phyloP scores from a whole-genome alignment of 2,888 invertebrate genomes.

The Antitype chi region DNA sequence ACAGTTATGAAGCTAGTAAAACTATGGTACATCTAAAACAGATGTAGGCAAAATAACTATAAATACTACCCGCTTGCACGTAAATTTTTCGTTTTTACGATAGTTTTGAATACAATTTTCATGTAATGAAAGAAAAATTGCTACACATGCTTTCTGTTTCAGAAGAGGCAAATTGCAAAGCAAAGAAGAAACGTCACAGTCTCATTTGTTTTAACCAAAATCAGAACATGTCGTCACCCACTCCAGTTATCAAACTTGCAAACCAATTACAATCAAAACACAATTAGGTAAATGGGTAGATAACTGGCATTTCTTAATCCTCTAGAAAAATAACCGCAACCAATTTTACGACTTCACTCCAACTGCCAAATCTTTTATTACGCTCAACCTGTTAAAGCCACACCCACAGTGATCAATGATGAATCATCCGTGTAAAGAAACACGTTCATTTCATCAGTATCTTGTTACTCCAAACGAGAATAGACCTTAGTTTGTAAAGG shows the following conservation, averaged over 20 bases:
- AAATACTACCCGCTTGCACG: no score
- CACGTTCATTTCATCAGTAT: conserved; percentile 65
- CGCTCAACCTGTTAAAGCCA: conserved; percentile 33
- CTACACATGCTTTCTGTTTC: not conserved
- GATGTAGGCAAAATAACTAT: not conserved
- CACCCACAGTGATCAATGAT: conserved; percentile 55
- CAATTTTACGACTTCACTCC: not conserved
- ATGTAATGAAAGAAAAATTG: not conserved
- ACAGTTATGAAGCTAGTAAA: not conserved
- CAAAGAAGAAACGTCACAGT: not conserved
- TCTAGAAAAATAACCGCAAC: not conserved
- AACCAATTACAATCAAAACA: conserved; percentile 15
- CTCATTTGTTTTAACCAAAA: not conserved
- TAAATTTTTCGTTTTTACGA: not conserved
- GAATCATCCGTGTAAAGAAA: conserved; percentile 64
- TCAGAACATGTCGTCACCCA: not conserved
- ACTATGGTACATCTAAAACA: not conserved
- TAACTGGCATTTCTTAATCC: not conserved
- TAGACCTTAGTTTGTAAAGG: rapidly evolving
- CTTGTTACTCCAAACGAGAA: conserved; percentile 5
- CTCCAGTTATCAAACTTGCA: not conserved
- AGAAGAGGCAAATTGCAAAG: not conserved
- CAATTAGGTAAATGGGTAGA: not conserved
- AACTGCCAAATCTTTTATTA: conserved; percentile 8
- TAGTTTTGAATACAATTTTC: no score